Evolutionary conservation across 2,888 invertebrate genomes (phyloP), one percentile per base, ranked within the genome.

Genomic region (Cephonodes hylas): DNA sequence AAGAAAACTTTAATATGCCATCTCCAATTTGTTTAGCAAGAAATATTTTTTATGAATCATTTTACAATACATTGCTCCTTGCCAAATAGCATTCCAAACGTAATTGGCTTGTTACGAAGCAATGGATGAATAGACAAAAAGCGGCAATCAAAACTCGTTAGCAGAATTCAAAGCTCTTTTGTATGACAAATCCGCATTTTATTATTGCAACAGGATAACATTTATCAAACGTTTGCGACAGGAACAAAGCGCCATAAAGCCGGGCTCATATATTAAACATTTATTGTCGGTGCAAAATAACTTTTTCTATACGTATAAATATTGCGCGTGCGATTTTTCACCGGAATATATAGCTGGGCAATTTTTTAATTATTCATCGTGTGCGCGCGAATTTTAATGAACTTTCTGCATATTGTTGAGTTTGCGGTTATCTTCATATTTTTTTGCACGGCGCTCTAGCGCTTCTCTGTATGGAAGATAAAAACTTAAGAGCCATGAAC

Each of bases 191-290:
- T 61, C 57, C 45, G 31, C 31, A 57, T 57, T 61, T 61, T 61
- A 61, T 61, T 61, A 60, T 15, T 10, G 57, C 57, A 56, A 10
- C 61, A n/a, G 34, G 31, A 56, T 27, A 42, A 57, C 42, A 61
- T 42, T 45, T 56, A 57, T 57, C 56, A 53, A 23, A 8, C 53
- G 38, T 10, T 13, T 18, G 46, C 42, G 38, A 61, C n/a, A 31
- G 31, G 34, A 61, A 61, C 61, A 61, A 61, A 61, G 61, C 44
- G 56, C 57, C 42, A 45, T 61, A 61, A 61, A 45, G 25, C 34
- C 57, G 10, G 38, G 20, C 31, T 22, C 57, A 57, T 57, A 57
- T 61, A 53, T 34, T 45, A 45, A 20, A 57, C 22, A 45, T 61
- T 53, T 61, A 61, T 61, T 22, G 53, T 27, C 27, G 56, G 22